Base-by-base conservation (phyloP, 1,140 invertebrate species). In the Pseudomyrmex dendroicus region DNA sequence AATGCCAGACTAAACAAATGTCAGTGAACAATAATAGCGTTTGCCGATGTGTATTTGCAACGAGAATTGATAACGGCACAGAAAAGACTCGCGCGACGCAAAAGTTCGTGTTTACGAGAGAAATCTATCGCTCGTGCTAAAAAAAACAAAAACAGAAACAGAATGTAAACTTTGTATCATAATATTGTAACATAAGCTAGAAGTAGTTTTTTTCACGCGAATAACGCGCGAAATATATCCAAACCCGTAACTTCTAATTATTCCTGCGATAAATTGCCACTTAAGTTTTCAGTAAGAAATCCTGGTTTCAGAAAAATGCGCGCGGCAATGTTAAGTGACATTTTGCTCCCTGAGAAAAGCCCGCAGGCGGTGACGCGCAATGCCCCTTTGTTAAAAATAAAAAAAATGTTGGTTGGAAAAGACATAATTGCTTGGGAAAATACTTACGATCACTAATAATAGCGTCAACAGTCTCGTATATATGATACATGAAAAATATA, bases 1-100 rank as follows among this genome's bases (percentile, higher is more conserved):
- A 72, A 72, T 72, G 54, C 22, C 44, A 80, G 76, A 72, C 35
- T 70, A 80, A 70, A 77, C 74, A 77, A 57, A 72, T 59, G 13
- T 48, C 52, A 46, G 46, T 20, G 44, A 70, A 35, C 66, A 80
- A 59, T 80, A 20, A 15, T 72, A 78, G 50, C 10, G 2, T 4
- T 25, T 25, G 25, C 25, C 25, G 56, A 57, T n/a, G 13, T 46
- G 1, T 76, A 25, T 77, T 56, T 67, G 57, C 3, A 13, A 4
- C 15, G 17, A n/a, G 64, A 61, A 59, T 66, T 13, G 17, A 68
- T 74, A 70, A 59, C 15, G 52, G 13, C 7, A 35, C 12, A n/a
- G 62, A 10, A 63, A 15, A 52, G 35, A 35, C 35, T 35, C 44
- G 12, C 1, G 2, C 20, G 8, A 15, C 15, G 12, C 22, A 20